phyloP scores from a whole-genome alignment of 2,888 invertebrate genomes.

The Hydropsyche betteni region DNA sequence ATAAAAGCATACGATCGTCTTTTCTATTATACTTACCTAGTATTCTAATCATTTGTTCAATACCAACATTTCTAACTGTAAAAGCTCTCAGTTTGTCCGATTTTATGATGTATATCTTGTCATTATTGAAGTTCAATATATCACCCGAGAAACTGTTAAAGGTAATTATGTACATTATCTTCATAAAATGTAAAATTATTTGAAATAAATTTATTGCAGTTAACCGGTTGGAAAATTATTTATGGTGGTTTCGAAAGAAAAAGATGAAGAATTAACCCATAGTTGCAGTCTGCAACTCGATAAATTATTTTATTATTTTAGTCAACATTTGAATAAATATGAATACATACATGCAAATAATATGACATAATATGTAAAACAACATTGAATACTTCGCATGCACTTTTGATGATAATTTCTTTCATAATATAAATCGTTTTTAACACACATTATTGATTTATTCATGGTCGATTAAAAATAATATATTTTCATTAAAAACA shows the following conservation, averaged over 20 bases:
- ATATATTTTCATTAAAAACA: constrained; percentile 24
- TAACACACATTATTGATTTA: constrained; percentile 5
- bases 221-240: background rate
- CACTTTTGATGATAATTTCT: background rate
- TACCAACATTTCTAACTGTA: background rate
- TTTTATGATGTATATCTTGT: background rate
- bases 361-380: background rate
- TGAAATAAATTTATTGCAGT: background rate
- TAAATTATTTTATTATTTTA: constrained; percentile 16
- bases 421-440: background rate
- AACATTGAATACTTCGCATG: constrained; percentile 10
- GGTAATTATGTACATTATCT: too few relatives aligned
- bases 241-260: background rate
- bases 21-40: background rate
- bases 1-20: background rate
- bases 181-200: background rate
- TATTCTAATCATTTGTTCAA: constrained; percentile 7
- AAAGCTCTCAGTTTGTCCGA: background rate
- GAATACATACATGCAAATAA: constrained; percentile 12
- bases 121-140: constrained; percentile 1
- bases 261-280: background rate
- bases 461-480: constrained; percentile 12
- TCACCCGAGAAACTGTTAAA: background rate
- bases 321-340: constrained; percentile 23
- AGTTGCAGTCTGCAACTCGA: constrained; percentile 10